A percentile compares a stretch with the other conserved stretches of the same genome.
Conservation (phyloP, 1,140 invertebrate genomes). For the Macrostomum lignano region DNA sequence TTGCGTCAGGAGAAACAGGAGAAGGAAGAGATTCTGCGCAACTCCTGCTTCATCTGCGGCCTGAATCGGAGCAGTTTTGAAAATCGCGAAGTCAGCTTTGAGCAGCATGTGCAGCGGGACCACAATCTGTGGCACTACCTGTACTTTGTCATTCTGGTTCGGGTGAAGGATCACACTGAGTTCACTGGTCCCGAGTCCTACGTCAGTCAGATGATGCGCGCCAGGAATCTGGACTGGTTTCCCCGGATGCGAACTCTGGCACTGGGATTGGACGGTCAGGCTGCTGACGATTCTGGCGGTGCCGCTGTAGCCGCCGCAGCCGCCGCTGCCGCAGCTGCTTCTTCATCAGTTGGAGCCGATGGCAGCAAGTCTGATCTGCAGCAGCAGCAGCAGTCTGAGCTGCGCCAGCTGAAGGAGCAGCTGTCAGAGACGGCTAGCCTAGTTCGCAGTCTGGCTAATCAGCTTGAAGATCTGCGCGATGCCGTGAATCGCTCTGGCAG, state of each 20-base stretch:
- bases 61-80: conserved; percentile 80
- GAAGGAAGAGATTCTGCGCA: conserved; percentile 92
- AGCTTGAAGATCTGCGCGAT: too few species aligned
- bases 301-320: too few species aligned
- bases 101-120: conserved; percentile 77
- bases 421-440: too few species aligned
- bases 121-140: conserved; percentile 99
- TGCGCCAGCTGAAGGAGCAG: too few species aligned
- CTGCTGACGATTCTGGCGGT: too few species aligned
- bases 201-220: conserved; percentile 68
- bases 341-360: too few species aligned
- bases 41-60: conserved; percentile 56
- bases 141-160: conserved; percentile 85
- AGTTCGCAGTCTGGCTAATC: too few species aligned
- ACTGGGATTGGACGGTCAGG: conserved; percentile 55
- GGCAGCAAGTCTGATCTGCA: too few species aligned
- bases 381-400: too few species aligned
- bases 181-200: conserved; percentile 98
- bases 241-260: conserved; percentile 73
- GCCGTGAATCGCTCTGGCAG: too few species aligned
- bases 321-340: too few species aligned
- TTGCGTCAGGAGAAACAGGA: conserved; percentile 92
- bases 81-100: conserved; percentile 91
- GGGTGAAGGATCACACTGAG: conserved; percentile 84
- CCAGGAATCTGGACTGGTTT: conserved; percentile 70